Conservation (phyloP, 2,888 invertebrate species). For the Dromius quadrimaculatus region DNA sequence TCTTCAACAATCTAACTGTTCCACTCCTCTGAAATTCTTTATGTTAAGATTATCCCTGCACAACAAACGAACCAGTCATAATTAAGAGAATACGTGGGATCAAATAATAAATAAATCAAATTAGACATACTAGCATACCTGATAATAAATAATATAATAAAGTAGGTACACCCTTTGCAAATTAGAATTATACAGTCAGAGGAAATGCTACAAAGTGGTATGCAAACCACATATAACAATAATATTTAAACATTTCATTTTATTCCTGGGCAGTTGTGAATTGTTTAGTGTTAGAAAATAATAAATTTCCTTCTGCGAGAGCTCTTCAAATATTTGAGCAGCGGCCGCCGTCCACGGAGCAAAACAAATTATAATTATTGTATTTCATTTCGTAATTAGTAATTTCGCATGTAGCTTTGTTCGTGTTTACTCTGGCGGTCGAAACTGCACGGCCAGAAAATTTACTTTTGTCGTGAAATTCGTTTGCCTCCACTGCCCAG, state of each 20-base stretch:
- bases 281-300: constrained; percentile 49
- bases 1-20: no score
- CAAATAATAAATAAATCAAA: constrained; percentile 25
- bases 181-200: constrained; percentile 23
- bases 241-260: constrained; percentile 52
- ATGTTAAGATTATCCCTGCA: no score
- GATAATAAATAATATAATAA: constrained; percentile 3
- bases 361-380: constrained; percentile 52
- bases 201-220: constrained; percentile 12
- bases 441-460: constrained; percentile 46
- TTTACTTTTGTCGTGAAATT: constrained; percentile 50
- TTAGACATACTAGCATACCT: background rate
- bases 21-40: no score
- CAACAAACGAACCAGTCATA: no score
- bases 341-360: constrained; percentile 38
- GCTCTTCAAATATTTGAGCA: constrained; percentile 51
- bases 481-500: constrained; percentile 16
- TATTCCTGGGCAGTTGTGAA: constrained; percentile 34
- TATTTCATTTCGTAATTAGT: constrained; percentile 52
- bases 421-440: constrained; percentile 49
- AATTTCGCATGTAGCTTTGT: constrained; percentile 49
- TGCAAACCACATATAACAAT: constrained; percentile 41
- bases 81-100: no score
- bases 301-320: constrained; percentile 47
- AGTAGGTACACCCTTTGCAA: constrained; percentile 2